Percentiles rank a stretch among this genome's conserved stretches.
These are phyloP conservation scores for Hetaerina titia DNA, from an alignment of 2,888 invertebrate species.

Conservation along the genomic window DNA sequence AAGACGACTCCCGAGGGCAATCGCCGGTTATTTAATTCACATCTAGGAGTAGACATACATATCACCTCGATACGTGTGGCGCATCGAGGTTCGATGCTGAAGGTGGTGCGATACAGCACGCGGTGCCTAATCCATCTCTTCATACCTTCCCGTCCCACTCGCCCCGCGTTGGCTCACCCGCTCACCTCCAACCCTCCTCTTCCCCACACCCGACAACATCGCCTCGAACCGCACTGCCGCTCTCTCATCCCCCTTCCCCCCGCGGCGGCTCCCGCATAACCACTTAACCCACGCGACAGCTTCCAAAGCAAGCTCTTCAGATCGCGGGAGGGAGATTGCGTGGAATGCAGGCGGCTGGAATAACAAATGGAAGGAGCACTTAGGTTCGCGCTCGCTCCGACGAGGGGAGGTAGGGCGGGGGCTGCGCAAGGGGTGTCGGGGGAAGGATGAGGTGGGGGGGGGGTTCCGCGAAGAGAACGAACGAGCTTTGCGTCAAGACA, in stretches of 20 bases:
- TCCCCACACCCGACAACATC: neutral
- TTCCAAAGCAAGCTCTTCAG: neutral
- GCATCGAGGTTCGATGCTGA: no score
- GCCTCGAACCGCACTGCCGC: neutral
- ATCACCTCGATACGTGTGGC: no score
- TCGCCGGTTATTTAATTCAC: no score
- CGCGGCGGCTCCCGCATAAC: neutral
- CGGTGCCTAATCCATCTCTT: neutral
- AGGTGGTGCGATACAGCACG: neutral
- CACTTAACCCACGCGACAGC: slow-evolving; percentile 12
- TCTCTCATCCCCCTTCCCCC: neutral
- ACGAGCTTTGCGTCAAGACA: no score
- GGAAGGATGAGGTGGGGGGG: no score
- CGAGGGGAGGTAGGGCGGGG: neutral
- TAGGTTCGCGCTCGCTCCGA: neutral
- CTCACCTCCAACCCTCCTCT: neutral
- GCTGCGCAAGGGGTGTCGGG: no score
- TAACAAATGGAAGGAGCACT: slow-evolving; percentile 21
- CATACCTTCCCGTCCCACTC: neutral
- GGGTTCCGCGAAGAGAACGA: no score
- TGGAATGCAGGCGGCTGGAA: slow-evolving; percentile 6
- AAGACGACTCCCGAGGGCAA: no score
- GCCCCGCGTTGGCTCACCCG: neutral
- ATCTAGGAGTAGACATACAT: no score
- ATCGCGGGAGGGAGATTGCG: neutral